Conservation (phyloP, 1,140 invertebrate species). For the Dryas iulia region DNA sequence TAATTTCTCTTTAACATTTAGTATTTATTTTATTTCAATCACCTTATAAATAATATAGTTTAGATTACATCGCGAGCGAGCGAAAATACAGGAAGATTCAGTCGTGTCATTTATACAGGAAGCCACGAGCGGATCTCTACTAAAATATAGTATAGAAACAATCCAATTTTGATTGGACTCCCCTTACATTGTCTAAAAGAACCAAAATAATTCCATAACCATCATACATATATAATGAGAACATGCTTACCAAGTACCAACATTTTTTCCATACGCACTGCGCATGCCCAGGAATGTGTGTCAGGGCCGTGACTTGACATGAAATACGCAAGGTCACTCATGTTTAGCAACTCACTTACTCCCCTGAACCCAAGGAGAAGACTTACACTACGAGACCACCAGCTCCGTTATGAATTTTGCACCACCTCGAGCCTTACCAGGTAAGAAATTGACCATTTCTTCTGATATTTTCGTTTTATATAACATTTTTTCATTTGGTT, state of each 20-base stretch:
- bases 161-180: too few relatives aligned
- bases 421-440: constrained; percentile 19
- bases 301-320: constrained; percentile 62
- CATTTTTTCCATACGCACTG: constrained; percentile 46
- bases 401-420: constrained; percentile 19
- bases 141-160: too few relatives aligned
- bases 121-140: too few relatives aligned
- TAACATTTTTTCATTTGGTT: neutral
- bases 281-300: constrained; percentile 65
- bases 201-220: neutral
- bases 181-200: neutral
- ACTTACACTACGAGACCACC: neutral
- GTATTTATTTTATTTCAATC: too few relatives aligned
- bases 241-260: neutral
- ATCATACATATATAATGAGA: neutral
- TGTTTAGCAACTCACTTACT: constrained; percentile 61
- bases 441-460: neutral
- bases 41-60: too few relatives aligned
- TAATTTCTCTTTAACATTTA: too few relatives aligned
- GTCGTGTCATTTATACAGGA: too few relatives aligned
- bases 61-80: too few relatives aligned
- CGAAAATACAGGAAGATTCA: too few relatives aligned
- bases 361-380: constrained; percentile 1
- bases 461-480: neutral
- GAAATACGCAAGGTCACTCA: constrained; percentile 59